Conservation (phyloP, 2,113 vertebrate species). For the Trematomus loennbergii region DNA sequence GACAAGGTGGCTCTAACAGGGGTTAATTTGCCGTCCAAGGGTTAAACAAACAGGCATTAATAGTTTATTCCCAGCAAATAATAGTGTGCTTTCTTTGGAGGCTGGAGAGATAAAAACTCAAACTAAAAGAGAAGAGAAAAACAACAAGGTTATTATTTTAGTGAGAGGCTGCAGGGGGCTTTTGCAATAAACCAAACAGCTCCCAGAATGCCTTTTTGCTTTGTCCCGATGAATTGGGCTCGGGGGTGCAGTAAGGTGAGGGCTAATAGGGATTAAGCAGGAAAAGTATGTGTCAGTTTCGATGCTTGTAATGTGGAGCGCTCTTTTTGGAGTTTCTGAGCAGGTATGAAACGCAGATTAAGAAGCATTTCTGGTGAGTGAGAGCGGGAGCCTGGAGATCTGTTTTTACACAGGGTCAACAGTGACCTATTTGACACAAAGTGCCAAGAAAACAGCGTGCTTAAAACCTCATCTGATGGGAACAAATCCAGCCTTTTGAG, state of each 20-base stretch:
- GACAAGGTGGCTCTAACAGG: conserved; percentile 88
- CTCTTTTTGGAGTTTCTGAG: conserved; percentile 62
- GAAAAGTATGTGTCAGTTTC: conserved; percentile 77
- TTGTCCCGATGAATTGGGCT: conserved; percentile 54
- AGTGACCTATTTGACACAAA: conserved; percentile 34
- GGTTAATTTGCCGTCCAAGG: conserved; percentile 90
- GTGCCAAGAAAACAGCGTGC: conserved; percentile 14
- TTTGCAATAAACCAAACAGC: conserved; percentile 57
- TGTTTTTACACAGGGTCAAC: conserved; percentile 46
- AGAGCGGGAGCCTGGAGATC: conserved; percentile 44
- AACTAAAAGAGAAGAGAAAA: conserved; percentile 2
- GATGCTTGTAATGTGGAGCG: conserved; percentile 67
- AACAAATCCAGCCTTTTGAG: neutral
- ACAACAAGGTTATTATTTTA: conserved; percentile 35
- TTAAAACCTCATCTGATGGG: conserved; percentile 40
- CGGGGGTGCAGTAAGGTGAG: conserved; percentile 68
- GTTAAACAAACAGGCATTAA: conserved; percentile 89
- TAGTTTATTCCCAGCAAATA: conserved; percentile 49
- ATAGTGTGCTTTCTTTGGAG: conserved; percentile 13
- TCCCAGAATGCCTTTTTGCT: conserved; percentile 63
- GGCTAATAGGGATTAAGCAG: conserved; percentile 75
- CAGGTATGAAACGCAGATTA: conserved; percentile 65
- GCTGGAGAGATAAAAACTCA: conserved; percentile 17
- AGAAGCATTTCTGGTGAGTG: conserved; percentile 43
- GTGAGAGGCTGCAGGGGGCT: conserved; percentile 13